phyloP scores from a whole-genome alignment of 2,113 vertebrate genomes.

The Cryptoleucopteryx plumbea region DNA sequence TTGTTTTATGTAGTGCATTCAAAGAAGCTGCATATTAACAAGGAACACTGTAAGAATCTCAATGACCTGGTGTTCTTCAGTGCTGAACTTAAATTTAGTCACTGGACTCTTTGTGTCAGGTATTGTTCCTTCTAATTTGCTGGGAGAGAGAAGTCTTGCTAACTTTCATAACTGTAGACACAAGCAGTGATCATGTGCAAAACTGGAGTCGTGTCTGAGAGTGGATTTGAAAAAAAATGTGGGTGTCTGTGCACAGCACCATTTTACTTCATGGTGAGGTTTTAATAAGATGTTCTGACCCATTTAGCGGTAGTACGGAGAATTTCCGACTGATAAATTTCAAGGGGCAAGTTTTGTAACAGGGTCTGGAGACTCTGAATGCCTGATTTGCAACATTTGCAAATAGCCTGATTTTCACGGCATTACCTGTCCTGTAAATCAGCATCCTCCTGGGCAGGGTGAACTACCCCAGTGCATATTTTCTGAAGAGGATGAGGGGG shows the following conservation, averaged over 20 bases:
- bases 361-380: background rate
- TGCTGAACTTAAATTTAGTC: background rate
- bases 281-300: background rate
- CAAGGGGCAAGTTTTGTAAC: background rate
- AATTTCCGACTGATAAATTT: background rate
- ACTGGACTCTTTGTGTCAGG: background rate
- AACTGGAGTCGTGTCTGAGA: background rate
- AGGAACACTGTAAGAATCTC: background rate
- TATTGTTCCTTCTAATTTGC: background rate
- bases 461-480: background rate
- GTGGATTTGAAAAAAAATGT: background rate
- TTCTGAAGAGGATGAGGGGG: background rate
- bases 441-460: background rate
- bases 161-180: background rate
- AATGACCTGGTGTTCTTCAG: background rate
- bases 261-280: background rate
- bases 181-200: background rate
- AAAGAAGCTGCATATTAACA: background rate
- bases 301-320: background rate
- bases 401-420: background rate
- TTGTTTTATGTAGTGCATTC: background rate
- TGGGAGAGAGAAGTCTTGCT: background rate
- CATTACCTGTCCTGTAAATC: background rate
- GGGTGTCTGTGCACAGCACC: background rate
- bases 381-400: background rate